phyloP scores from a whole-genome alignment of 2,888 invertebrate species.

The Tetragnatha montana region DNA sequence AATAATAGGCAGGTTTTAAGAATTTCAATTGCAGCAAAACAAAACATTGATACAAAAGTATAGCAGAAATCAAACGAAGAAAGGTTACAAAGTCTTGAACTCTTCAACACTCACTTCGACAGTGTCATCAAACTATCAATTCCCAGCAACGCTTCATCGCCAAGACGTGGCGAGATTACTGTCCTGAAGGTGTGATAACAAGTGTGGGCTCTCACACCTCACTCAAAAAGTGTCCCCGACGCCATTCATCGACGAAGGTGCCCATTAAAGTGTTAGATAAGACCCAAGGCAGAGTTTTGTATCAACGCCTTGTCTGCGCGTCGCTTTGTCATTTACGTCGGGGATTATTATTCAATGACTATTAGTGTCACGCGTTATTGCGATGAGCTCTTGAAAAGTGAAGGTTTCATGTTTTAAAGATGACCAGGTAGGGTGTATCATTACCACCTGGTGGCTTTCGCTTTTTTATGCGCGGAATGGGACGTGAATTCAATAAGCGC shows the following conservation, averaged over 20 bases:
- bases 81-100: too few species aligned
- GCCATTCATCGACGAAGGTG: constrained; percentile 34
- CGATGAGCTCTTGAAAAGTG: constrained; percentile 60
- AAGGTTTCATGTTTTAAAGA: constrained; percentile 67
- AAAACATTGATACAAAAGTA: too few species aligned
- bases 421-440: constrained; percentile 53
- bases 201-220: constrained; percentile 30
- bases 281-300: constrained; percentile 40
- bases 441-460: constrained; percentile 52
- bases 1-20: too few species aligned
- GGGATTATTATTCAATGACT: constrained; percentile 68
- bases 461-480: constrained; percentile 10
- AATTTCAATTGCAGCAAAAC: too few species aligned
- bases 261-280: constrained; percentile 62
- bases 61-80: too few species aligned
- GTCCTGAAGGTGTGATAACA: constrained; percentile 48
- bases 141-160: background rate
- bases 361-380: constrained; percentile 65
- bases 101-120: background rate
- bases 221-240: constrained; percentile 17
- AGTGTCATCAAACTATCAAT: constrained; percentile 13
- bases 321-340: constrained; percentile 33
- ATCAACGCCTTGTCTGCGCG: constrained; percentile 54
- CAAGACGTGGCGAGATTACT: background rate
- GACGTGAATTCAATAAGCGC: constrained; percentile 42